Conservation (phyloP, 2,113 vertebrate species). For the Macroglossus sobrinus region DNA sequence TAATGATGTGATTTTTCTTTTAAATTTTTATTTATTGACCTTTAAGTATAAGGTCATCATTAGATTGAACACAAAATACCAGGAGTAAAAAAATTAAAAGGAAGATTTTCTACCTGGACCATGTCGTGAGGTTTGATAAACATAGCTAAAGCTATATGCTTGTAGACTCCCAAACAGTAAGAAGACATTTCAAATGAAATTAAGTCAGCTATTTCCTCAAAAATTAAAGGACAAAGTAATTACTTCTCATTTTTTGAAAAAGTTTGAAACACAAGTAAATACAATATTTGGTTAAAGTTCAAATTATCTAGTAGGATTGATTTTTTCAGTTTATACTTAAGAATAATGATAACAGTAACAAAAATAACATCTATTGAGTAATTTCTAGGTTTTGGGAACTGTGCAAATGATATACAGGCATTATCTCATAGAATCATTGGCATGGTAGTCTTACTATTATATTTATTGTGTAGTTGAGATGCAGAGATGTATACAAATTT, state of each 20-base stretch:
- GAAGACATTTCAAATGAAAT: not conserved
- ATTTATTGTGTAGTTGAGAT: not conserved
- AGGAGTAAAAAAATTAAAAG: not conserved
- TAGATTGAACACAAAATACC: not conserved
- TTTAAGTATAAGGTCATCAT: not conserved
- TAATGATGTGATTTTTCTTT: conserved; percentile 23
- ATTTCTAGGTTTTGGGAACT: not conserved
- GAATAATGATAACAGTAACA: not conserved
- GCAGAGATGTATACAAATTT: not conserved
- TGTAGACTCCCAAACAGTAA: not conserved
- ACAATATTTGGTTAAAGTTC: not conserved
- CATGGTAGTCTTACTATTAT: not conserved
- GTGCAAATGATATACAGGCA: not conserved
- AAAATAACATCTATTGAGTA: not conserved
- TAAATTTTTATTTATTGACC: not conserved
- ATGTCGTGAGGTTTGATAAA: not conserved
- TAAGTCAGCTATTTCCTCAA: not conserved
- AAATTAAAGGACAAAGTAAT: not conserved
- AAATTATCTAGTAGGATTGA: not conserved
- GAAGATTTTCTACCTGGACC: not conserved
- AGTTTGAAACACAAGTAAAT: not conserved
- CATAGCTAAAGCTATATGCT: not conserved
- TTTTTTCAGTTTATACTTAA: not conserved
- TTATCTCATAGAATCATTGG: not conserved
- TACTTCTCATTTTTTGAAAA: not conserved